Conservation (phyloP, 2,888 invertebrate genomes). For the Drosophila bunnanda region DNA sequence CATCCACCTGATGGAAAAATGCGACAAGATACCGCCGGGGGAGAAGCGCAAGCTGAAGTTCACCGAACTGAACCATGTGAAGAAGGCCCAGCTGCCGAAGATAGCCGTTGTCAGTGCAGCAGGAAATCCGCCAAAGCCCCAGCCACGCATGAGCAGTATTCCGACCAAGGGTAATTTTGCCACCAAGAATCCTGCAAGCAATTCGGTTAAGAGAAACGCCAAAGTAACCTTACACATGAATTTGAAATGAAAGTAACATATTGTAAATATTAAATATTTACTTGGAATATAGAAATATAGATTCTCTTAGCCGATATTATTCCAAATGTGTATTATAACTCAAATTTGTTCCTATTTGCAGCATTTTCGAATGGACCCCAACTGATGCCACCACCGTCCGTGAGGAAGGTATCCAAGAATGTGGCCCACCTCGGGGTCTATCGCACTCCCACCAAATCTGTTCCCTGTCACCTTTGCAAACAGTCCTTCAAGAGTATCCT, state of each 20-base stretch:
- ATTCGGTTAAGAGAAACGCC: background rate
- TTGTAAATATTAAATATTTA: background rate
- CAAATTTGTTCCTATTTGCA: slow-evolving; percentile 1
- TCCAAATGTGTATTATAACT: background rate
- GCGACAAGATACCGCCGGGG: slow-evolving; percentile 81
- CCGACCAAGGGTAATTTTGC: slow-evolving; percentile 28
- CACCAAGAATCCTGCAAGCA: background rate
- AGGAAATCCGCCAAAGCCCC: background rate
- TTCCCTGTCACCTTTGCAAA: slow-evolving; percentile 80
- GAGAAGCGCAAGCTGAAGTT: slow-evolving; percentile 81
- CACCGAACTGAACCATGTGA: slow-evolving; percentile 78
- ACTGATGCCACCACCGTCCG: slow-evolving; percentile 62
- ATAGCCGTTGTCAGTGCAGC: slow-evolving; percentile 7
- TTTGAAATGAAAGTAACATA: background rate
- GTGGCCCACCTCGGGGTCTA: slow-evolving; percentile 79
- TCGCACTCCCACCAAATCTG: slow-evolving; percentile 82
- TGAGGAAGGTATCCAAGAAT: slow-evolving; percentile 67
- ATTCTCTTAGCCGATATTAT: background rate
- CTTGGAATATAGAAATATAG: background rate
- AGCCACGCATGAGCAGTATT: background rate
- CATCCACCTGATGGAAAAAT: slow-evolving; percentile 82
- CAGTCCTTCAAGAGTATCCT: slow-evolving; percentile 79
- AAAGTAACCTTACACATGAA: background rate
- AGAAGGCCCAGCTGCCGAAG: slow-evolving; percentile 77
- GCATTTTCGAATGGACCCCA: slow-evolving; percentile 3